These are phyloP conservation scores for Dicycla oo DNA, from an alignment of 2,888 invertebrate species.

Conservation along the genomic window DNA sequence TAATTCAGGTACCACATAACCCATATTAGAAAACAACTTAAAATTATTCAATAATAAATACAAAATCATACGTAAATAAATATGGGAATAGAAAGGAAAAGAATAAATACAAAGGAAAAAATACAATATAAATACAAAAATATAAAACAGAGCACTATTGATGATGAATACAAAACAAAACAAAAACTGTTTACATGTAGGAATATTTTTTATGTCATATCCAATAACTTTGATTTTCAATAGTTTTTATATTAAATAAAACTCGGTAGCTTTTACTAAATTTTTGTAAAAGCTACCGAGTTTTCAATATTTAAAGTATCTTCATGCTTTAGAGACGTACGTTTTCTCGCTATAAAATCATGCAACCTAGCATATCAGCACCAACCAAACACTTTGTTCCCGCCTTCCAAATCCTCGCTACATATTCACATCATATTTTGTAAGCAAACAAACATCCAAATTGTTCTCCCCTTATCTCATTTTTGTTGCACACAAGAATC, in stretches of 20 bases:
- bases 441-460: conserved; percentile 60
- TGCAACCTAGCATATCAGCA: conserved; percentile 13
- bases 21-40: too few relatives aligned
- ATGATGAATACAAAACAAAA: neutral
- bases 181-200: neutral
- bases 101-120: too few relatives aligned
- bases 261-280: too few relatives aligned
- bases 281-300: too few relatives aligned
- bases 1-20: too few relatives aligned
- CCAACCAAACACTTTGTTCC: neutral
- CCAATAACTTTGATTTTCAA: neutral
- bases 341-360: neutral
- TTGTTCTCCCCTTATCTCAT: conserved; percentile 65
- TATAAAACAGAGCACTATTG: neutral
- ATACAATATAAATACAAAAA: too few relatives aligned
- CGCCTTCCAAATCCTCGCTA: conserved; percentile 24
- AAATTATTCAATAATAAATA: too few relatives aligned
- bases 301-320: neutral
- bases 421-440: conserved; percentile 45
- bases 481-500: conserved; percentile 67
- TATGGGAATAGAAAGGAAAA: too few relatives aligned
- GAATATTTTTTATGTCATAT: neutral
- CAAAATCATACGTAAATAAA: too few relatives aligned
- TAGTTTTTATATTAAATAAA: too few relatives aligned
- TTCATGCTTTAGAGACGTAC: neutral